Conservation (phyloP, 2,797 vertebrate species). For the Gymnocypris eckloni region DNA sequence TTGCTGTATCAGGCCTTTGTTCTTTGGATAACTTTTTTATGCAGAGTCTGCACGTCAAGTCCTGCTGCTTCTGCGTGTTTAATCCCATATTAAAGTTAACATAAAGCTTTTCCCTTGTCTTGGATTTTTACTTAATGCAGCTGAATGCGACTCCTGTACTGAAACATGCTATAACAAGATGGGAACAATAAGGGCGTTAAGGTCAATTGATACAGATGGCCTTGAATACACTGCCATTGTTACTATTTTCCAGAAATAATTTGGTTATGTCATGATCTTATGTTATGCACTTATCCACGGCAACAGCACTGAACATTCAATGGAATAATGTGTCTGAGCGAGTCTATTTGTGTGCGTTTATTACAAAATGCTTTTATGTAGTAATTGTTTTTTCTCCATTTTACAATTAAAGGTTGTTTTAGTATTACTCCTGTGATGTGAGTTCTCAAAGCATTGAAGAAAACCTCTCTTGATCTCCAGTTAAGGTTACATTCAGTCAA, state of each 20-base stretch:
- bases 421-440: not conserved
- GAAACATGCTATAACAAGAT: not conserved
- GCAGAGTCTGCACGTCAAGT: slow-evolving; percentile 61
- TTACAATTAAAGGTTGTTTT: not conserved
- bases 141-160: not conserved
- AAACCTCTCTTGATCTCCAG: not conserved
- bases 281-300: not conserved
- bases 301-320: not conserved
- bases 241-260: not conserved
- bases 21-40: slow-evolving; percentile 60
- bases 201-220: not conserved
- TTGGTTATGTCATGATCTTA: not conserved
- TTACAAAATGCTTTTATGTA: not conserved
- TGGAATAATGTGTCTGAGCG: not conserved
- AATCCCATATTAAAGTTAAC: slow-evolving; percentile 72
- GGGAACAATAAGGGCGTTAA: not conserved
- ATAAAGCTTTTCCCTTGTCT: slow-evolving; percentile 52
- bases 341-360: not conserved
- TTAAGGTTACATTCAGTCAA: not conserved
- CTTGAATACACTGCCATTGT: not conserved
- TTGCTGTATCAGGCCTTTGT: slow-evolving; percentile 63
- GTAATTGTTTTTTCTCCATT: not conserved
- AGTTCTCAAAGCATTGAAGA: not conserved
- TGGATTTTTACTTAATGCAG: slow-evolving; percentile 30
- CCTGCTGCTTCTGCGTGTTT: slow-evolving; percentile 68